Evolutionary conservation across 1,140 invertebrate species (phyloP).

Genomic region (Hormaphis cornu): DNA sequence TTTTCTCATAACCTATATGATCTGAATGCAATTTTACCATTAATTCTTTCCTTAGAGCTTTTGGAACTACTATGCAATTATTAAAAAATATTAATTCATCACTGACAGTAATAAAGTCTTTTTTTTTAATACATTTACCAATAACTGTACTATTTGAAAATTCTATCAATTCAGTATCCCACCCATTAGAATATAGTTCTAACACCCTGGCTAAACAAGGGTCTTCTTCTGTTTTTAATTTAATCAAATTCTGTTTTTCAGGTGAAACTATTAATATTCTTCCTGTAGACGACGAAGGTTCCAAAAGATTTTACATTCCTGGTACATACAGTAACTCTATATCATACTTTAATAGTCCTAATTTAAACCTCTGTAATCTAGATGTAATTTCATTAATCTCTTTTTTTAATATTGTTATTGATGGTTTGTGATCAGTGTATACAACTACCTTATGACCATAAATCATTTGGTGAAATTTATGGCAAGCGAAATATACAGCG

Average conservation of each 20-base stretch:
- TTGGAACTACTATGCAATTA: neutral
- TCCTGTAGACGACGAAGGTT: neutral
- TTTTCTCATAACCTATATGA: neutral
- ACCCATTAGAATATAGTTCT: constrained; percentile 7
- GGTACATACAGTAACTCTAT: neutral
- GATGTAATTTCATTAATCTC: constrained; percentile 26
- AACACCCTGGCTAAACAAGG: constrained; percentile 32
- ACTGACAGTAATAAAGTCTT: constrained; percentile 29
- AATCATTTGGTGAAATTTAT: constrained; percentile 39
- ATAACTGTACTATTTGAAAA: constrained; percentile 19
- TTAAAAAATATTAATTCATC: neutral
- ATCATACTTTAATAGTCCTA: neutral
- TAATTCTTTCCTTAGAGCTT: neutral
- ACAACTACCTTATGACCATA: constrained; percentile 38
- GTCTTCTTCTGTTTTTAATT: constrained; percentile 39
- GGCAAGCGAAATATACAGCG: constrained; percentile 38
- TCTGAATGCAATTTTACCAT: neutral
- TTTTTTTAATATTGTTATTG: constrained; percentile 35
- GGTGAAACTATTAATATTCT: constrained; percentile 28
- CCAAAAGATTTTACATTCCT: constrained; percentile 35
- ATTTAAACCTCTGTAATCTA: constrained; percentile 34
- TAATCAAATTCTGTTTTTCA: constrained; percentile 40
- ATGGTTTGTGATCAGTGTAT: constrained; percentile 42
- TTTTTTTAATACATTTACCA: neutral
- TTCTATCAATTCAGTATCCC: constrained; percentile 20